A percentile compares a stretch with the other conserved stretches of the same genome.
Evolutionary conservation across 2,888 invertebrate species (phyloP).

Genomic region (Lasioglossum leucozonium): DNA sequence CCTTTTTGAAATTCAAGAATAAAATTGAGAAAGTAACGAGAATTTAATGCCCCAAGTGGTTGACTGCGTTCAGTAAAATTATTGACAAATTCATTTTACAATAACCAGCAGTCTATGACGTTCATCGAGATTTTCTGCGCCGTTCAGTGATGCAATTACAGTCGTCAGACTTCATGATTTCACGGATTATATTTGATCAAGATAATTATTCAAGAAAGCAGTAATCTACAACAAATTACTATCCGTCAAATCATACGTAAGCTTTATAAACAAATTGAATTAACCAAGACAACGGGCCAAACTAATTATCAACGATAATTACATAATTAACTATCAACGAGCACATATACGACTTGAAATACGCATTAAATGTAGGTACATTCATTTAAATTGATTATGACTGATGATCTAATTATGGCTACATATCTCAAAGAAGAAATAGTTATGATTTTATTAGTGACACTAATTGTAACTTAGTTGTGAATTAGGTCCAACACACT

Average conservation of each 20-base stretch:
- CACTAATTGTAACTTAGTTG: neutral
- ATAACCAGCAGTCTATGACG: neutral
- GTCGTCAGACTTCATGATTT: neutral
- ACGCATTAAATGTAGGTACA: neutral
- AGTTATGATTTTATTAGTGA: neutral
- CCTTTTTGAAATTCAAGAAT: too few species aligned
- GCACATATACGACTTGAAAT: neutral
- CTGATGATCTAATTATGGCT: neutral
- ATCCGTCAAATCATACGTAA: neutral
- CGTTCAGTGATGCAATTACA: neutral
- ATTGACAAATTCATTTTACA: neutral
- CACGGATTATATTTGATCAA: neutral
- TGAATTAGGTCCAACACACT: neutral
- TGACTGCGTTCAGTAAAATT: neutral
- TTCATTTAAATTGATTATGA: neutral
- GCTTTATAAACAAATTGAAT: neutral
- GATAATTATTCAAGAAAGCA: neutral
- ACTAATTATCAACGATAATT: too few species aligned
- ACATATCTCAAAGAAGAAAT: neutral
- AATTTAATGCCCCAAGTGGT: neutral
- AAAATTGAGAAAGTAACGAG: neutral
- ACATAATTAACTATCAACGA: too few species aligned
- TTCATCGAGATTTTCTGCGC: neutral
- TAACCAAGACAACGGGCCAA: neutral
- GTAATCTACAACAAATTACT: neutral